phyloP scores from a whole-genome alignment of 2,797 vertebrate genomes.

The Calcarius lapponicus region DNA sequence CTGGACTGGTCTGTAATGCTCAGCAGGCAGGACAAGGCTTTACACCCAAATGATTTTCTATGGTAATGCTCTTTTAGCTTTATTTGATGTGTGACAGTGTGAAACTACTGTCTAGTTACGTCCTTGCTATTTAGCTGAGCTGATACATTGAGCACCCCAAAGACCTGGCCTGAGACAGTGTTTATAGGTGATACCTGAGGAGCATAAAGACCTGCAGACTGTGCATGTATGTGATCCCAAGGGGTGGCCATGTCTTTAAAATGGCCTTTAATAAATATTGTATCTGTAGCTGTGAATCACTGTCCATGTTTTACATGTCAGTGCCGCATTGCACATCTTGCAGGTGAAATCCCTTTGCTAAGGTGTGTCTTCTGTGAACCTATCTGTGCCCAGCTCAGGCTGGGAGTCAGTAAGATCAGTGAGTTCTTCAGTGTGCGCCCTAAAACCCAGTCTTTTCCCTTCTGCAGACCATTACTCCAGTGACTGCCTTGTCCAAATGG shows the following conservation, averaged over 20 bases:
- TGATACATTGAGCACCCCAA: not conserved
- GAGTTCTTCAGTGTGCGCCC: not conserved
- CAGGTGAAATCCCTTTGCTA: not conserved
- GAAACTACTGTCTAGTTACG: not conserved
- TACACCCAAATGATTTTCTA: not conserved
- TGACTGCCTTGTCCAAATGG: not conserved
- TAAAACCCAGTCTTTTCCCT: fast-evolving
- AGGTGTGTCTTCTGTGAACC: not conserved
- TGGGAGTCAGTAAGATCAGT: not conserved
- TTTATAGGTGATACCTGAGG: not conserved
- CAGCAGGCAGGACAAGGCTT: not conserved
- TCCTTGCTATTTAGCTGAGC: not conserved
- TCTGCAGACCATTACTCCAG: not conserved
- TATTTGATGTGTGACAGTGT: not conserved
- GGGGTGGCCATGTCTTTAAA: not conserved
- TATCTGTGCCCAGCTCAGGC: not conserved
- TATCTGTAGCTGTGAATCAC: not conserved
- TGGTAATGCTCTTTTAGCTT: not conserved
- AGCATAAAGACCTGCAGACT: not conserved
- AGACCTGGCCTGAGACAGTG: not conserved
- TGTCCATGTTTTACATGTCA: not conserved
- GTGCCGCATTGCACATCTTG: not conserved
- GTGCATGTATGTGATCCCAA: not conserved
- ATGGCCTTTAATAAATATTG: not conserved
- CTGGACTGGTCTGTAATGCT: not conserved